phyloP scores from a whole-genome alignment of 2,797 vertebrate genomes.

The Scyliorhinus canicula region DNA sequence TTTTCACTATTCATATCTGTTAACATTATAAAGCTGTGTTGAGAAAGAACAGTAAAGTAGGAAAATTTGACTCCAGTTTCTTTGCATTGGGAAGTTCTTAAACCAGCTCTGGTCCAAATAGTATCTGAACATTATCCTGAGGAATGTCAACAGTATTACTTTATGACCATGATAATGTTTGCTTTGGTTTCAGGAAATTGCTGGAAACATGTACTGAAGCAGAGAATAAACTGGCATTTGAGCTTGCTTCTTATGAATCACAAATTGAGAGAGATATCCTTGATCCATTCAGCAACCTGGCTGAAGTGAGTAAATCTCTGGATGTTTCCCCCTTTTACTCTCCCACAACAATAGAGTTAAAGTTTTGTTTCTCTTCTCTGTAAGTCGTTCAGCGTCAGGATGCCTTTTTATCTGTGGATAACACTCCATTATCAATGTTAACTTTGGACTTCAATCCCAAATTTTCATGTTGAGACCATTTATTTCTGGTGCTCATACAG shows the following conservation, averaged over 20 bases:
- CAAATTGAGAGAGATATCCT: constrained; percentile 87
- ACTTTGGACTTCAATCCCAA: not conserved
- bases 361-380: not conserved
- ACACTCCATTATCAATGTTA: not conserved
- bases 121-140: not conserved
- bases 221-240: constrained; percentile 82
- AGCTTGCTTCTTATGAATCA: constrained; percentile 84
- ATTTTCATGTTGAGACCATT: not conserved
- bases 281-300: constrained; percentile 81
- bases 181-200: constrained; percentile 72
- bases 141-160: not conserved
- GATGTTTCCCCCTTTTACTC: not conserved
- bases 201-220: constrained; percentile 90
- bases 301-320: constrained; percentile 66
- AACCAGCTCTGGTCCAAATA: not conserved
- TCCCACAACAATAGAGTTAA: not conserved
- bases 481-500: not conserved
- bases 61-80: not conserved
- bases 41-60: not conserved
- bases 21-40: not conserved
- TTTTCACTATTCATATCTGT: not conserved
- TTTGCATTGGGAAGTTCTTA: constrained; percentile 65
- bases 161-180: not conserved
- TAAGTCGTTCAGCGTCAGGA: not conserved
- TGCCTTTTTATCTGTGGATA: not conserved